Conservation (phyloP, 1,140 invertebrate species). For the Limonius californicus region DNA sequence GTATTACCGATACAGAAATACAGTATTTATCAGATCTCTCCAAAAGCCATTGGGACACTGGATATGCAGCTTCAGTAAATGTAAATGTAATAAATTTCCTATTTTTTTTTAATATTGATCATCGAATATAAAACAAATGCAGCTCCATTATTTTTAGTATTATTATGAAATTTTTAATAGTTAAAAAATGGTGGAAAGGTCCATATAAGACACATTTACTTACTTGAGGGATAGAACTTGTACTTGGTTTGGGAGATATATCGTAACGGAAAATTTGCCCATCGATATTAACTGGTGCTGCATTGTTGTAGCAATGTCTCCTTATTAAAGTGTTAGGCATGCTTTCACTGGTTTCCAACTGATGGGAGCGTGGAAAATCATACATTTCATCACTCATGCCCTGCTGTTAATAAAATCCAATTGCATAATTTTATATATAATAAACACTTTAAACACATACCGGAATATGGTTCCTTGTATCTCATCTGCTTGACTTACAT, state of each 20-base stretch:
- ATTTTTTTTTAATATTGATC: too few relatives aligned
- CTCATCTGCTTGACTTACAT: not conserved
- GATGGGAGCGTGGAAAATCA: constrained; percentile 68
- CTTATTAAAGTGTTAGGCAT: constrained; percentile 35
- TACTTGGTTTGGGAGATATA: constrained; percentile 44
- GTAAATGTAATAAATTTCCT: too few relatives aligned
- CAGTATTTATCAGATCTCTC: too few relatives aligned
- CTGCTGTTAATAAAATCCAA: not conserved
- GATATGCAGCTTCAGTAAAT: too few relatives aligned
- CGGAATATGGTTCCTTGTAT: not conserved
- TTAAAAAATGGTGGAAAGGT: too few relatives aligned
- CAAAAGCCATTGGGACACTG: too few relatives aligned
- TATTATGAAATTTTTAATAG: too few relatives aligned
- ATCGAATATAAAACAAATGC: too few relatives aligned
- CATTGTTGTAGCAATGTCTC: constrained; percentile 69
- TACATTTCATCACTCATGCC: constrained; percentile 60
- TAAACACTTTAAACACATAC: not conserved
- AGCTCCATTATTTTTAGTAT: too few relatives aligned
- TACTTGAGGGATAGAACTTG: constrained; percentile 25
- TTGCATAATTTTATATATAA: not conserved
- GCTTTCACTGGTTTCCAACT: constrained; percentile 41
- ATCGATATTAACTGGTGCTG: constrained; percentile 56
- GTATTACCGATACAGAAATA: too few relatives aligned
- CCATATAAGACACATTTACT: not conserved
- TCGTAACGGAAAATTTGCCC: constrained; percentile 57